Percentiles rank a stretch among this genome's conserved stretches.
phyloP scores from a whole-genome alignment of 2,113 vertebrate species.

The Onychorhynchus coronatus region DNA sequence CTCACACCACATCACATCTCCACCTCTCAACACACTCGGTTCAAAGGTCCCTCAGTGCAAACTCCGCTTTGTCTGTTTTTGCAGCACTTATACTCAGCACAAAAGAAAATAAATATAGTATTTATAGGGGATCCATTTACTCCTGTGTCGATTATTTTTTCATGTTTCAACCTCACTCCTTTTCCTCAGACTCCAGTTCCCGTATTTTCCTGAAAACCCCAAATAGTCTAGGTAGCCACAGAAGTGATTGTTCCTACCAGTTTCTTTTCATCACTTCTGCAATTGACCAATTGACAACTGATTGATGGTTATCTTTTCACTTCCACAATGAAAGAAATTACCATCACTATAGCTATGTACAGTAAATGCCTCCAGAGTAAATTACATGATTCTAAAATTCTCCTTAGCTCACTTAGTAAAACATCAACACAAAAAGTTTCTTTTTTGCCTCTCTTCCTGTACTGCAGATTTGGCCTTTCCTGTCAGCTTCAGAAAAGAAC shows the following conservation, averaged over 20 bases:
- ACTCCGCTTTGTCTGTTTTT: background rate
- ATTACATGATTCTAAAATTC: slow-evolving; percentile 98
- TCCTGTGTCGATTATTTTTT: background rate
- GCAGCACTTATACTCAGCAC: fast-evolving
- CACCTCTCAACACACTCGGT: background rate
- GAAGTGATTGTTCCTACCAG: slow-evolving; percentile 88
- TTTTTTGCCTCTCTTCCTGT: slow-evolving; percentile 90
- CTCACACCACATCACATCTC: background rate
- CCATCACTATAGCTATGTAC: slow-evolving; percentile 99
- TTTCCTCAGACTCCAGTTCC: slow-evolving; percentile 81
- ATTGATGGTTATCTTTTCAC: slow-evolving; percentile 99
- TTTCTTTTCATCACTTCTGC: slow-evolving; percentile 93
- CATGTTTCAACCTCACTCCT: slow-evolving; percentile 70
- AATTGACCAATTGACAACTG: slow-evolving; percentile 99
- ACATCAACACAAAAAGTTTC: slow-evolving; percentile 94
- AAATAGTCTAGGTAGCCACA: slow-evolving; percentile 90
- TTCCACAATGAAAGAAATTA: slow-evolving; percentile 96
- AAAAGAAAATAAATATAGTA: background rate
- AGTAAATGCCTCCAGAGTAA: slow-evolving; percentile 98
- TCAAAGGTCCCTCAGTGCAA: background rate
- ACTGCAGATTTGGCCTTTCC: slow-evolving; percentile 91
- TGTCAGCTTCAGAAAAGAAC: slow-evolving; percentile 87
- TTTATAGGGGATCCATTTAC: background rate
- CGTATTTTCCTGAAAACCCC: slow-evolving; percentile 83
- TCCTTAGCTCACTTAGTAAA: slow-evolving; percentile 86